Percentiles rank a stretch among this genome's conserved stretches.
Evolutionary conservation across 2,888 invertebrate genomes (phyloP).

Genomic region (Calameuta pallipes): DNA sequence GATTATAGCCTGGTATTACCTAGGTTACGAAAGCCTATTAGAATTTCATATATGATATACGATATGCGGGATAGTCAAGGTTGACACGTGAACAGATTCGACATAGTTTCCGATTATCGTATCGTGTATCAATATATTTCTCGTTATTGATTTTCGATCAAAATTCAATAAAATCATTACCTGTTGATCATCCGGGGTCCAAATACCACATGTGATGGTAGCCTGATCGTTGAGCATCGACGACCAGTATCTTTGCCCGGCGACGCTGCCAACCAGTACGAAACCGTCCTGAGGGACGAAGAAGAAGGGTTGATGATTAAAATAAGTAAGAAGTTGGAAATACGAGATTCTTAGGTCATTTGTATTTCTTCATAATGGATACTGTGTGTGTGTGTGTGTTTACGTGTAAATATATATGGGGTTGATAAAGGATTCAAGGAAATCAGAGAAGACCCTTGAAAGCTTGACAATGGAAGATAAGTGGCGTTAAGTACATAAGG

Average conservation of each 20-base stretch:
- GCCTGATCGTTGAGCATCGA: slow-evolving; percentile 95
- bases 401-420: too few relatives aligned
- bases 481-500: background rate
- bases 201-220: slow-evolving; percentile 95
- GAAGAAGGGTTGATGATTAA: background rate
- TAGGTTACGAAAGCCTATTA: background rate
- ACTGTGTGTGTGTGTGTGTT: too few relatives aligned
- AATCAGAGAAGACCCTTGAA: background rate
- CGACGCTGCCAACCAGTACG: slow-evolving; percentile 96
- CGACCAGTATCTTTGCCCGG: slow-evolving; percentile 98
- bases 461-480: slow-evolving; percentile 3
- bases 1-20: background rate
- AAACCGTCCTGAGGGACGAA: slow-evolving; percentile 84
- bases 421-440: background rate
- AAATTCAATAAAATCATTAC: slow-evolving; percentile 51
- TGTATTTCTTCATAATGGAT: too few relatives aligned
- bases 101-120: too few relatives aligned
- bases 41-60: background rate
- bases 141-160: too few relatives aligned
- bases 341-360: too few relatives aligned
- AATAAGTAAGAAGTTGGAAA: too few relatives aligned
- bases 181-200: slow-evolving; percentile 98
- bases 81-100: too few relatives aligned
- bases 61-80: too few relatives aligned
- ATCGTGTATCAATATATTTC: too few relatives aligned